phyloP scores from a whole-genome alignment of 1,140 invertebrate genomes.

The Bombus sylvicola region DNA sequence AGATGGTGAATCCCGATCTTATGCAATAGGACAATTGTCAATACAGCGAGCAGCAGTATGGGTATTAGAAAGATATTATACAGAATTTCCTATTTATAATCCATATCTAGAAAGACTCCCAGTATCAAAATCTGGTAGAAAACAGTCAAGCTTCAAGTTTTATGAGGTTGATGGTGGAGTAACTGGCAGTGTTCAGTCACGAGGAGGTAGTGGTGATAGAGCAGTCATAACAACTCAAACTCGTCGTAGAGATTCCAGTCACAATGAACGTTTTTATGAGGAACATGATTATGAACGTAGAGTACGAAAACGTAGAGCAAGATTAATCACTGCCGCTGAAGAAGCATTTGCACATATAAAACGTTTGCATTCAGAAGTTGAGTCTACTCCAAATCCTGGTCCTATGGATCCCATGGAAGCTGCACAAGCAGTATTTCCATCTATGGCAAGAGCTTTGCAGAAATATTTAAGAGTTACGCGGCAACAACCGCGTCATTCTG shows the following conservation, averaged over 20 bases:
- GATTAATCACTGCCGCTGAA: slow-evolving; percentile 95
- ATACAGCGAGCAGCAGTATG: slow-evolving; percentile 97
- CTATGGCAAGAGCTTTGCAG: slow-evolving; percentile 96
- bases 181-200: slow-evolving; percentile 87
- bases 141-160: slow-evolving; percentile 95
- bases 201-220: slow-evolving; percentile 85
- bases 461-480: slow-evolving; percentile 97
- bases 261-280: slow-evolving; percentile 98
- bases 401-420: slow-evolving; percentile 97
- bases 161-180: slow-evolving; percentile 96
- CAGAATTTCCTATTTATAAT: slow-evolving; percentile 98
- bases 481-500: slow-evolving; percentile 97
- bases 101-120: slow-evolving; percentile 96
- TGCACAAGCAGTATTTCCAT: slow-evolving; percentile 98
- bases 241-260: slow-evolving; percentile 92
- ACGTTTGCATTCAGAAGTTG: slow-evolving; percentile 87
- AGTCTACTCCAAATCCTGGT: slow-evolving; percentile 79
- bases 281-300: slow-evolving; percentile 98
- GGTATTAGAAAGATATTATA: slow-evolving; percentile 97
- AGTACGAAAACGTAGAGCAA: slow-evolving; percentile 94
- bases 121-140: slow-evolving; percentile 91
- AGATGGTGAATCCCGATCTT: slow-evolving; percentile 93
- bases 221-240: slow-evolving; percentile 88
- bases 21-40: slow-evolving; percentile 94
- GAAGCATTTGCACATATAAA: slow-evolving; percentile 99